Evolutionary conservation across 2,113 vertebrate species (phyloP), one percentile per base, ranked within the genome.

Genomic region (Australoheros scitulus): DNA sequence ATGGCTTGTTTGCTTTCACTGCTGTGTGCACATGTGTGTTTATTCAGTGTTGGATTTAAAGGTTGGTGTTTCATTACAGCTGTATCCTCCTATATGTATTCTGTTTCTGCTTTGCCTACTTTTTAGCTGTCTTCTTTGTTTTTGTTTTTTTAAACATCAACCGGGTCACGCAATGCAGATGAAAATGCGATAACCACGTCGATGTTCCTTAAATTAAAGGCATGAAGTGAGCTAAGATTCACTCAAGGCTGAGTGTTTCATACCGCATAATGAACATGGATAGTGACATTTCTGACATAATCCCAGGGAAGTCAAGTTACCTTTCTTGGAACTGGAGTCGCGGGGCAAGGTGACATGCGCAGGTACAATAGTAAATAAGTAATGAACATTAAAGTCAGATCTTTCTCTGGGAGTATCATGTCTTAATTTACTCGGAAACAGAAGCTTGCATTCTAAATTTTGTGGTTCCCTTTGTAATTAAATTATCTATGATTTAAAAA

Each of bases 341-440:
- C 20, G 86, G 83, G 36, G 81, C 90, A 86, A 79, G 68, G 77
- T 91, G 81, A 89, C 85, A 79, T 7, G 76, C 74, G 29, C 11
- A 4, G 61, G 36, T 34, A 64, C 61, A 10, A 15, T 3, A 17
- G 77, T 94, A 77, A 92, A 94, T 94, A 90, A 92, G 9, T 92
- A 88, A 94, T 93, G 84, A 47, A 9, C 83, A 83, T 85, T 84
- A 85, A 90, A 89, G 79, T 84, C 65, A 57, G 26, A 88, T 83
- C 43, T n/a, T 14, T 57, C 15, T 55, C 20, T 18, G 20, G 41
- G 63, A 57, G 61, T 22, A 56, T 61, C 50, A 32, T 36, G 6
- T 58, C 24, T 26, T 15, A 52, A 20, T 64, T 72, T 55, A 52
- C 68, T 24, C 50, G n/a, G 26, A 72, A 32, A 47, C n/a, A 20